Base-by-base conservation (phyloP, 2,888 invertebrate species). In the Sympetrum striolatum region DNA sequence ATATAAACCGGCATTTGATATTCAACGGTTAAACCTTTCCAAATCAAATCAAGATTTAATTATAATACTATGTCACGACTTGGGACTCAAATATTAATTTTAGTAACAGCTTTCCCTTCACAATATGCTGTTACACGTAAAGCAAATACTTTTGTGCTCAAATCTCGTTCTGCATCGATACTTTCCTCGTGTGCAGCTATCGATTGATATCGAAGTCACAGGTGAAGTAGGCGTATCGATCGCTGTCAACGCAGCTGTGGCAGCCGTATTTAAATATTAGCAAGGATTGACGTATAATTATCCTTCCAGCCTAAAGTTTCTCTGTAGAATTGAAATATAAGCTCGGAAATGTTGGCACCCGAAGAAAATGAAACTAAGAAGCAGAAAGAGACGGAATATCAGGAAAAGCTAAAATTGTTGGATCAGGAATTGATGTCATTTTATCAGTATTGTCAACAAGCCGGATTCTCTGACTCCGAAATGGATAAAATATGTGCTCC, bases 401-500 rank as follows among this genome's bases (percentile, higher is more conserved):
- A 91, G 80, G 93, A 92, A 79, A 92, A 93, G 81, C 94, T 95
- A 91, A 94, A 95, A 92, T 93, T 95, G 92, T 94, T 96, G 91
- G 95, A 96, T 93, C 94, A 95, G 0, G 96, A 96, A 93, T 94
- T 96, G 92, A 95, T 95, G 93, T 95, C 95, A 31, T 95, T 96
- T 92, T 95, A 95, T 92, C 95, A 96, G 92, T 96, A 96, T 93
- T 96, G 96, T 92, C 96, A 96, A 92, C 96, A 96, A 93, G 95
- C 95, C 90, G 96, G 96, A 1, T 96, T 96, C 92, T 95, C 95
- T 91, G 95, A 96, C 91, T 95, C 96, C 92, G 96, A 96, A 93
- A 96, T 96, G 95, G 95, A 95, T 92, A 94, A 95, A 90, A 96
- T 96, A 92, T 96, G 96, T 92, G 95, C 95, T 73, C 96, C 96